phyloP scores from a whole-genome alignment of 2,888 invertebrate species.

The Rhimphoctona megacephalus region DNA sequence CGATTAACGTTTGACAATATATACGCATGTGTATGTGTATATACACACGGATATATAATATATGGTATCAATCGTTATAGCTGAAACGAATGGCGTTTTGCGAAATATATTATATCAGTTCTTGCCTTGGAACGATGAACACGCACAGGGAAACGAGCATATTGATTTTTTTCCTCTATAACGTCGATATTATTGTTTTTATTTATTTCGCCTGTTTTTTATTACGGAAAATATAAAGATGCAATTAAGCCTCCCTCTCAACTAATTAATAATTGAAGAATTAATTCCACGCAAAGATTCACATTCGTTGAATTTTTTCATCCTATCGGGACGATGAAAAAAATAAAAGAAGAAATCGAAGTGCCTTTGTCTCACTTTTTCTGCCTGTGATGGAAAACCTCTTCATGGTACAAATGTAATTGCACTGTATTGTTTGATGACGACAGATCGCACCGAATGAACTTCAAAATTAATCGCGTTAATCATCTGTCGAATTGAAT shows the following conservation, averaged over 20 bases:
- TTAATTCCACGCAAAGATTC: neutral
- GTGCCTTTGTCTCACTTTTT: neutral
- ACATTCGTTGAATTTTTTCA: neutral
- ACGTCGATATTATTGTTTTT: conserved; percentile 5
- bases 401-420: neutral
- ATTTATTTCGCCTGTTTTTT: neutral
- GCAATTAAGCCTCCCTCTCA: conserved; percentile 1
- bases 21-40: conserved; percentile 18
- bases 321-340: neutral
- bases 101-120: conserved; percentile 60
- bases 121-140: conserved; percentile 40
- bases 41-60: conserved; percentile 12
- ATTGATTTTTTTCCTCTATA: conserved; percentile 13
- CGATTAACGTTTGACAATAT: conserved; percentile 73
- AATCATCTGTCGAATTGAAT: neutral
- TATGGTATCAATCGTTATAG: conserved; percentile 54
- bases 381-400: conserved; percentile 1
- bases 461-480: neutral
- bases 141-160: conserved; percentile 21
- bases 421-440: neutral
- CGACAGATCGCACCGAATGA: neutral
- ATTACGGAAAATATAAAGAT: neutral
- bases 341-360: neutral
- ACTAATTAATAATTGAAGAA: neutral
- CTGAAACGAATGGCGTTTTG: conserved; percentile 62